Base-by-base conservation (phyloP, 2,888 invertebrate species). In the Temnothorax ravouxi region DNA sequence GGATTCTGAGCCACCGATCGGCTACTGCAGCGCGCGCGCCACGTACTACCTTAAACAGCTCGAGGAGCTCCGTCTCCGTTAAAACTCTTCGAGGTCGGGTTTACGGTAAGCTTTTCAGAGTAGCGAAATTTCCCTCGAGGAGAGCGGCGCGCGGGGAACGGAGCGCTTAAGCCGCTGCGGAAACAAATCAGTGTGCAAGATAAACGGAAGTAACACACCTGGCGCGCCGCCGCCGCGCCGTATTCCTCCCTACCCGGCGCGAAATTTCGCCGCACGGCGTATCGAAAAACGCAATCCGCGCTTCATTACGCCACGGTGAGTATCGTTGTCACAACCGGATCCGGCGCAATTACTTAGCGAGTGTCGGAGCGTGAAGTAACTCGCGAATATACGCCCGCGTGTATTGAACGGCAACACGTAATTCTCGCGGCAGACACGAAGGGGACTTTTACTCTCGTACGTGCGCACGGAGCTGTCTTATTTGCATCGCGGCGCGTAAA, bases 181-280 rank as follows among this genome's bases (percentile, higher is more conserved):
- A 82, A 87, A 80, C 83, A 86, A 86, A 89, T 89, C 85, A 84
- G 81, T 56, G 86, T 54, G 56, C 59, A 87, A 86, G 88, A 85
- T 83, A 88, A 86, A 85, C 81, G 64, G 67, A 82, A 84, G 87
- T 84, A 88, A 85, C 84, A 84, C 67, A 79, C 71, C 80, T 80
- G 80, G 61, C 80, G 61, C 47, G 61, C 38, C 38, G 52, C 25
- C 76, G 8, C 29, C 2, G 29, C 29, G 29, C 29, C 29, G 29
- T 29, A 29, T 21, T 67, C 47, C 54, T 8, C 15, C n/a, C n/a
- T n/a, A n/a, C n/a, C 29, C n/a, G 52, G 66, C 25, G 8, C 25
- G 44, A 52, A 66, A 64, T 29, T 29, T 29, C 29, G 54, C 38
- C 18, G 59, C 34, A n/a, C 47, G 47, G 61, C 61, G 61, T 34